Conservation (phyloP, 2,797 vertebrate species). For the Sebastes taczanowskii region DNA sequence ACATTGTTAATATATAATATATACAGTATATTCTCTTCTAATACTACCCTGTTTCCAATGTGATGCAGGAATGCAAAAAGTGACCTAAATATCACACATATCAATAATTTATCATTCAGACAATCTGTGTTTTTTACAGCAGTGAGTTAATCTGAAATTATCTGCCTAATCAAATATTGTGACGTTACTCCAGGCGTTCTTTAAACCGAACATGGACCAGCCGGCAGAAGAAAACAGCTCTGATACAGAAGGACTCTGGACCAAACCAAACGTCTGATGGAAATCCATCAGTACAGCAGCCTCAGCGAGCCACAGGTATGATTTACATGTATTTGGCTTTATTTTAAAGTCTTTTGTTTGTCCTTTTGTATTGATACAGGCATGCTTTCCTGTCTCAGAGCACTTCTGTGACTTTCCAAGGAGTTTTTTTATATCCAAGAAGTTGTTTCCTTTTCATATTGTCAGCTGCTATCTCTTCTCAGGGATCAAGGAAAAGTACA, state of each 20-base stretch:
- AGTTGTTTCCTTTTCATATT: neutral
- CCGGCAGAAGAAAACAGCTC: conserved; percentile 48
- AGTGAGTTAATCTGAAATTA: neutral
- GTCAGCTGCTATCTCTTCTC: neutral
- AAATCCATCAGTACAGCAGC: conserved; percentile 9
- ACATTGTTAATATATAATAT: neutral
- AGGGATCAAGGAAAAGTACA: conserved; percentile 64
- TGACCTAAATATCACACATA: neutral
- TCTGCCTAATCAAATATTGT: neutral
- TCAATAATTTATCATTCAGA: neutral
- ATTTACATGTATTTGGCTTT: neutral
- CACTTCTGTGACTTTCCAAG: neutral
- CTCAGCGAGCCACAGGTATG: conserved; percentile 48
- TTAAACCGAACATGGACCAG: conserved; percentile 85
- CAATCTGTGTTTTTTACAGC: neutral
- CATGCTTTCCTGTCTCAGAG: neutral
- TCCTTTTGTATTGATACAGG: neutral
- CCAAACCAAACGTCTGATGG: neutral
- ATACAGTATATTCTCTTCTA: neutral
- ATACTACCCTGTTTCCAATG: neutral
- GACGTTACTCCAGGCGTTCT: conserved; percentile 63
- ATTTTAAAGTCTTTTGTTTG: neutral
- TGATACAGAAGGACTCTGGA: conserved; percentile 26
- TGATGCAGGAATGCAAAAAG: neutral
- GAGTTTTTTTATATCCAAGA: neutral